These are phyloP conservation scores for Eriocheir sinensis DNA, from an alignment of 1,140 invertebrate genomes.

Conservation along the genomic window DNA sequence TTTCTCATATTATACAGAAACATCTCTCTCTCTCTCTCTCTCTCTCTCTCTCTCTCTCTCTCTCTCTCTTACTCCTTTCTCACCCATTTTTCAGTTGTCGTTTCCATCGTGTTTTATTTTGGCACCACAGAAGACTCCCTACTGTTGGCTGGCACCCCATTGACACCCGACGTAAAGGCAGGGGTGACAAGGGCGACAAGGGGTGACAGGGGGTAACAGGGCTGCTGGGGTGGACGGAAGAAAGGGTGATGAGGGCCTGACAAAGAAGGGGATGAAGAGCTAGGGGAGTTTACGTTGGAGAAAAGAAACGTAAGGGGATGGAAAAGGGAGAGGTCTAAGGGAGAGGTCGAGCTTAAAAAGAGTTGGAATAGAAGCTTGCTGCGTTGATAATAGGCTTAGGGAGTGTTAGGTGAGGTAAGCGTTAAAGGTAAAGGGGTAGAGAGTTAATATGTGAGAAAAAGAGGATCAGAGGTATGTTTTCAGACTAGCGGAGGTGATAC, in stretches of 20 bases:
- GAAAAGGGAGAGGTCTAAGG: too few species aligned
- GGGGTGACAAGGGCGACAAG: not conserved
- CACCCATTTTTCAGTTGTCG: not conserved
- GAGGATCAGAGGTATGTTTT: not conserved
- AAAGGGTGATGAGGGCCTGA: not conserved
- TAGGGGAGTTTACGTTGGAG: too few species aligned
- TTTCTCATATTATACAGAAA: too few species aligned
- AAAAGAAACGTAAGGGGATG: too few species aligned
- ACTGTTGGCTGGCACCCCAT: not conserved
- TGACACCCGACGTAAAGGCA: too few species aligned
- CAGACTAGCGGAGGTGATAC: too few species aligned
- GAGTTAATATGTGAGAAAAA: not conserved
- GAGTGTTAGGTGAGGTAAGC: too few species aligned
- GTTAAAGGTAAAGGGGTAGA: not conserved
- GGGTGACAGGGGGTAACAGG: not conserved
- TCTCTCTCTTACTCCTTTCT: not conserved
- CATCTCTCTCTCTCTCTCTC: constrained; percentile 12
- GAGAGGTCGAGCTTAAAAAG: too few species aligned
- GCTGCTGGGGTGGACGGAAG: not conserved
- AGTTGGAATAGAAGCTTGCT: too few species aligned
- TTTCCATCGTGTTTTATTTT: not conserved
- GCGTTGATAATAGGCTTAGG: too few species aligned
- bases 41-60: not conserved
- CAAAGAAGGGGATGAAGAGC: not conserved
- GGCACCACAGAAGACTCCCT: not conserved